Evolutionary conservation across 2,113 vertebrate genomes (phyloP), one percentile per base, ranked within the genome.

Genomic region (Anarhynchus alexandrinus): DNA sequence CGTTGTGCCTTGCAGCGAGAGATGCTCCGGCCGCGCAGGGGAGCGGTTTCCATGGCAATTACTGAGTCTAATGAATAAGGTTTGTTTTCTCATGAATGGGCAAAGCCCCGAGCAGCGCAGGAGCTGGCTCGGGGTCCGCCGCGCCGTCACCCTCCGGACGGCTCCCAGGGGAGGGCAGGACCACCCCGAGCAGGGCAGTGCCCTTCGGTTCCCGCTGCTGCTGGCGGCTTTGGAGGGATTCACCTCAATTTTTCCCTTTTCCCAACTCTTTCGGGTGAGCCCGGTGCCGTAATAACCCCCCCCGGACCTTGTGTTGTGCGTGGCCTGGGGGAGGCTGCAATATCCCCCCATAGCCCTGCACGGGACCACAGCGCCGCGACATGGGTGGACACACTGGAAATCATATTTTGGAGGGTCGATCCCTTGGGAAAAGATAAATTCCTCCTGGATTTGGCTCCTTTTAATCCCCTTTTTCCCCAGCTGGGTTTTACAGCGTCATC

Each of bases 1-100:
- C 5, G 2, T 11, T 18, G 67, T 18, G 9, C 40, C 54, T 34
- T 16, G 21, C 38, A 26, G 34, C 2, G 1, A 55, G 80, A 27
- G 77, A 19, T 72, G 82, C 69, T 84, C 84, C 0, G 0, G 54
- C 49, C 14, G 1, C 1, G 1, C 88, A 10, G 32, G 22, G 74
- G 26, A 73, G 69, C 1, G 1, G 9, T 93, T 96, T 73, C 93
- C 76, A 59, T 92, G 91, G 74, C 86, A 76, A 15, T 85, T 66
- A 11, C 86, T 30, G 13, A 66, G 51, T 6, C 54, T 59, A 7
- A 54, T 85, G 78, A 74, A 74, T 54, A 26, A 43, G 51, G 34
- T 54, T 81, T 90, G 54, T 92, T 80, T 73, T 42, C 74, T 90
- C 13, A 12, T 61, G 85, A 93, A 84, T 51, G 77, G 77, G 71